Percentiles rank a stretch among this genome's conserved stretches.
These are phyloP conservation scores for Parambassis ranga DNA, from an alignment of 2,797 vertebrate genomes.

Conservation along the genomic window DNA sequence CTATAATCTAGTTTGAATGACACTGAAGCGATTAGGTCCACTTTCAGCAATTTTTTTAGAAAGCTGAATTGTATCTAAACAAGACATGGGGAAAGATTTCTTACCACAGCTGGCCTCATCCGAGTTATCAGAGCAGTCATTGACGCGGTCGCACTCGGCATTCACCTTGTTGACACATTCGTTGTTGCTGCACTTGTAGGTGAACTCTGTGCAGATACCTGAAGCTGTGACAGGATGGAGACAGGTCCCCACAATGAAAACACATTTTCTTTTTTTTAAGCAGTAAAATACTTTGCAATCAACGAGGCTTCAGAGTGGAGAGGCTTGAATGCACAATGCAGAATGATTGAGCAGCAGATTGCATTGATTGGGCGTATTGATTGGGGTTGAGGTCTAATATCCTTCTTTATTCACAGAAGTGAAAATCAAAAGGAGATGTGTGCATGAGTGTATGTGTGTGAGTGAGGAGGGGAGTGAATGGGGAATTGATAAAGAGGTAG, in stretches of 20 bases:
- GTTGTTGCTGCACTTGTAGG: conserved; percentile 69
- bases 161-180: conserved; percentile 83
- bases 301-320: conserved; percentile 53
- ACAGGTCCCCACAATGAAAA: conserved; percentile 47
- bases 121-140: conserved; percentile 76
- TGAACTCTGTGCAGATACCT: conserved; percentile 72
- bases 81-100: conserved; percentile 14
- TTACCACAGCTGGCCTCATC: conserved; percentile 78
- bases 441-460: conserved; percentile 18
- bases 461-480: conserved; percentile 3
- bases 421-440: conserved; percentile 62
- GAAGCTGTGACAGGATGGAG: conserved; percentile 48
- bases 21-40: conserved; percentile 47
- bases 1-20: conserved; percentile 59
- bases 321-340: conserved; percentile 59
- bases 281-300: conserved; percentile 60
- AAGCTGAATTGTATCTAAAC: background rate
- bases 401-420: conserved; percentile 66
- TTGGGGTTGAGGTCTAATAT: conserved; percentile 68
- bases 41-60: conserved; percentile 28
- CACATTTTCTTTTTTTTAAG: conserved; percentile 41
- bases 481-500: conserved; percentile 41
- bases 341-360: conserved; percentile 67
- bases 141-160: conserved; percentile 77
- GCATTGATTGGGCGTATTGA: conserved; percentile 72